phyloP scores from a whole-genome alignment of 1,140 invertebrate genomes.

The Ephestia elutella region DNA sequence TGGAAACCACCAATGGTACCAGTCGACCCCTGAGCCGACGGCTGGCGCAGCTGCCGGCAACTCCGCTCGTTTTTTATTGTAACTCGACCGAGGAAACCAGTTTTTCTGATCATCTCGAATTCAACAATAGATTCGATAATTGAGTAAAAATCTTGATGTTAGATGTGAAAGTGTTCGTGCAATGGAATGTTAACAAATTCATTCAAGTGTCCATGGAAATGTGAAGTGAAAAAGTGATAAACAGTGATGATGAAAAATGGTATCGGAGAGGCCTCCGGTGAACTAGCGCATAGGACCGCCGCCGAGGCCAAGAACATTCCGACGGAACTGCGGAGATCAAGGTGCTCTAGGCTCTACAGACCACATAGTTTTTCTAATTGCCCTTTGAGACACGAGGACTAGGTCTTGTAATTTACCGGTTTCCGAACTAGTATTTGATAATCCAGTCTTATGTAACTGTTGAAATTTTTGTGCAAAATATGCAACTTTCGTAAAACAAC shows the following conservation, averaged over 20 bases:
- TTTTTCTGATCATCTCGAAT: not conserved
- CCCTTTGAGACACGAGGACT: conserved; percentile 14
- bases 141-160: not conserved
- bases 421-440: not conserved
- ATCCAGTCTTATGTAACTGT: not conserved
- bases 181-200: not conserved
- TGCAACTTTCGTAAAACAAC: not conserved
- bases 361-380: conserved; percentile 16
- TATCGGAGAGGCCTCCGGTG: conserved; percentile 57
- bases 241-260: conserved; percentile 67
- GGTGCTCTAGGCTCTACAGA: conserved; percentile 46
- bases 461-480: not conserved
- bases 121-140: conserved; percentile 13
- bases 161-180: not conserved
- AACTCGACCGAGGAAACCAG: conserved; percentile 22
- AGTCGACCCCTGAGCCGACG: conserved; percentile 59
- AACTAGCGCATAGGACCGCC: conserved; percentile 47
- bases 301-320: conserved; percentile 57
- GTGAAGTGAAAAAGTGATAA: conserved; percentile 40
- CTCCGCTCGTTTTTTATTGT: conserved; percentile 40
- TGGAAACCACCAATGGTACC: conserved; percentile 32
- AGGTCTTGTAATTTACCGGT: conserved; percentile 12
- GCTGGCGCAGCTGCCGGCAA: conserved; percentile 40
- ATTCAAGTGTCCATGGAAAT: conserved; percentile 7
- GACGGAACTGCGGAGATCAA: conserved; percentile 72